Evolutionary conservation across 2,113 vertebrate genomes (phyloP).

Genomic region (Amphilophus citrinellus): DNA sequence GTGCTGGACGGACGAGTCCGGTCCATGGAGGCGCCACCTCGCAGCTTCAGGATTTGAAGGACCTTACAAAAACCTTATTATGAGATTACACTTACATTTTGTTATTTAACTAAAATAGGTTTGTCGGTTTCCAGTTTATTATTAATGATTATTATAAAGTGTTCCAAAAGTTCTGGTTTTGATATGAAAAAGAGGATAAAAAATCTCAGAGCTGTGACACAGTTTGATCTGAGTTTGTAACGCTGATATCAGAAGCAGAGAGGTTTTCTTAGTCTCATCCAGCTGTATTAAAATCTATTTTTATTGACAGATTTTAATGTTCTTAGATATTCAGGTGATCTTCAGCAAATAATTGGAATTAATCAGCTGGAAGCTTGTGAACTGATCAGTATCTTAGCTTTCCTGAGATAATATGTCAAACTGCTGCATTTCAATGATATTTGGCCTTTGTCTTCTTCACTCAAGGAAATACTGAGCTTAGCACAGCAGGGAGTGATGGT

Average conservation of each 20-base stretch:
- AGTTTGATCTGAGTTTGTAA: neutral
- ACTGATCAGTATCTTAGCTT: neutral
- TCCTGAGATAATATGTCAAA: neutral
- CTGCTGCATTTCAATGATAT: neutral
- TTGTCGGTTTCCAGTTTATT: too few relatives aligned
- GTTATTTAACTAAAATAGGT: too few relatives aligned
- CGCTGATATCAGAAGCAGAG: neutral
- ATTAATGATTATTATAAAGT: too few relatives aligned
- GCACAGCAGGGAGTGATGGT: neutral
- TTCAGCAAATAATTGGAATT: constrained; percentile 1
- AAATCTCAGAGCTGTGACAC: neutral
- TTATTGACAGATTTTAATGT: neutral
- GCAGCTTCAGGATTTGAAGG: too few relatives aligned
- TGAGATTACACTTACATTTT: too few relatives aligned
- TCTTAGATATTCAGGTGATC: neutral
- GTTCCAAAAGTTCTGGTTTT: neutral
- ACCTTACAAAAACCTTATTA: too few relatives aligned
- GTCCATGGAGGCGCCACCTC: too few relatives aligned
- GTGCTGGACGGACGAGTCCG: too few relatives aligned
- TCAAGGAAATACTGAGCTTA: neutral
- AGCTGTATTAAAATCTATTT: neutral
- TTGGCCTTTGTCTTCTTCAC: neutral
- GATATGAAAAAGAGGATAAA: neutral
- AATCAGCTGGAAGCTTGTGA: neutral
- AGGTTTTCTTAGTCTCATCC: neutral